Base-by-base conservation (phyloP, 2,888 invertebrate genomes). In the Celastrina argiolus region DNA sequence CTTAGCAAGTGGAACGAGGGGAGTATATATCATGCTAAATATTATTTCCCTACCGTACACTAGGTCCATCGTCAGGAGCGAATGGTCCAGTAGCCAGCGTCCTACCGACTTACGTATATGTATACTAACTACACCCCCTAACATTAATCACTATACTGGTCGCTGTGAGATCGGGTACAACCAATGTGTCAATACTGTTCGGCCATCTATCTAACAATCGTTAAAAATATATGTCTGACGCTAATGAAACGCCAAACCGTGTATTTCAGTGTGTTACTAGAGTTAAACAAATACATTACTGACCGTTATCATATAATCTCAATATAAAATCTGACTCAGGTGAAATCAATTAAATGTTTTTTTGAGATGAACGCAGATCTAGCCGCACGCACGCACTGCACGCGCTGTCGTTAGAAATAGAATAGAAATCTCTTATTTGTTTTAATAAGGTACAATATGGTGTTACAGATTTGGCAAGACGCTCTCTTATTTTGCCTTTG, bases 131-230 rank as follows among this genome's bases (percentile, higher is more conserved):
- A 39, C 28, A 39, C 41, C 39, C 42, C 31, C 51, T 51, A 65
- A 67, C 67, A 39, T 31, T 79, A 80, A 82, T 22, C 18, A 45
- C 66, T 84, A 88, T 88, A 90, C 89, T 88, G 89, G 89, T 90
- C 89, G 76, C 84, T 85, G 83, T 88, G 89, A 90, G 89, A 90
- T 90, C 89, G 86, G 83, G 80, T 76, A 80, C 80, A 58, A 65
- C 56, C 80, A 82, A 81, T 81, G 80, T 84, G 82, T 79, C 82
- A 84, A 69, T 69, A 69, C 69, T 72, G 58, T 59, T 26, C 65
- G 71, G 71, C 71, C 71, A 26, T 68, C 26, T 39, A 26, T 68
- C 26, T 39, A 16, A 26, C 31, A 31, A 31, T 31, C 7, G 31
- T 31, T 31, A 31, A 31, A 31, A 31, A 31, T 31, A 31, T 2